Base-by-base conservation (phyloP, 2,797 vertebrate genomes). In the Pseudochirops cupreus region DNA sequence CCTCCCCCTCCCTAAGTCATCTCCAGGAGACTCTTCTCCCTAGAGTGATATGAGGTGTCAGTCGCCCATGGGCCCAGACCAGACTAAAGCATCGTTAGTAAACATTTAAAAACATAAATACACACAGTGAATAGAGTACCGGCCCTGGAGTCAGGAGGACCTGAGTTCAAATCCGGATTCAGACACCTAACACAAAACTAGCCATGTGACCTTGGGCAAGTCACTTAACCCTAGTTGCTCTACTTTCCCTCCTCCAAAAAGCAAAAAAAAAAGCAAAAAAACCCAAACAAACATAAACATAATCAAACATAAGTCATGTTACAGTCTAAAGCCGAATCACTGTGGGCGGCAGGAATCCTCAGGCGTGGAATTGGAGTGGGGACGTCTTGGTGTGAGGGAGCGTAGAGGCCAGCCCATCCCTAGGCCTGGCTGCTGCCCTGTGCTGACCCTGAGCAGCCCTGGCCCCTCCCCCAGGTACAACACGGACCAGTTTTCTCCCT, bases 401-500 rank as follows among this genome's bases (percentile, higher is more conserved):
- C 33, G 5, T 16, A 18, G 62, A 67, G 13, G 4, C n/a, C 1
- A 11, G 28, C 31, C 12, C 31, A 5, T 62, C 12, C 11, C 56
- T 57, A 29, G 31, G 59, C 59, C 59, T 29, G 28, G 57, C 28
- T 58, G 31, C 59, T 33, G 33, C 21, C 58, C 58, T 59, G 46
- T 46, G 46, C 46, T 46, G 46, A 46, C 2, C 50, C 55, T 39
- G 50, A 46, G 46, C 46, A 46, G 33, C 21, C 16, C 54, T 67
- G 59, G 59, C 18, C 6, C 24, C 10, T 52, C 93, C 94, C 74
- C 52, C 96, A 99, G 99, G 99, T 99, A 99, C 95, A 99, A 99
- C 98, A 99, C 99, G 0, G 99, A 99, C 98, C 99, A 99, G 98
- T 99, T 99, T 94, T 99, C 99, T 0, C 99, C 99, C 0, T 99